A percentile compares a stretch with the other conserved stretches of the same genome.
Evolutionary conservation across 2,113 vertebrate species (phyloP).

Genomic region (Synodontis membranacea): DNA sequence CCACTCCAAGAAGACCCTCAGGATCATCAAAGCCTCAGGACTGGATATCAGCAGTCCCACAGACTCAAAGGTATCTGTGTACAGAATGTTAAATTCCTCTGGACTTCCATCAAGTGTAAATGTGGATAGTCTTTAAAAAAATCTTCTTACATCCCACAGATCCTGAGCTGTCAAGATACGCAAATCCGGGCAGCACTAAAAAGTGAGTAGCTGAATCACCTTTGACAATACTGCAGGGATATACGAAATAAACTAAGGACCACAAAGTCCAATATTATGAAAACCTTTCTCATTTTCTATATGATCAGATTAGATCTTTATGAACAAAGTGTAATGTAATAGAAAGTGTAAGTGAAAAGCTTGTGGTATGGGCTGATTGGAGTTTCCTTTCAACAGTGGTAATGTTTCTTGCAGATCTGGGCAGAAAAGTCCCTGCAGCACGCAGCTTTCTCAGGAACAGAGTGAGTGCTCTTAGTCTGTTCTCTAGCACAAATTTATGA

Average conservation of each 20-base stretch:
- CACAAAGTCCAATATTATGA: not conserved
- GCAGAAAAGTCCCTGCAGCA: slow-evolving; percentile 12
- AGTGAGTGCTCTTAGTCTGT: slow-evolving; percentile 51
- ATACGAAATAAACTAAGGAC: not conserved
- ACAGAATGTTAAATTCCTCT: not conserved
- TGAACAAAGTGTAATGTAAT: not conserved
- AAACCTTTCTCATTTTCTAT: not conserved
- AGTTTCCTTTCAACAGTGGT: slow-evolving; percentile 25
- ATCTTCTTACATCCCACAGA: slow-evolving; percentile 30
- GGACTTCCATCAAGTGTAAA: not conserved
- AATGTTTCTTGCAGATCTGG: slow-evolving; percentile 6
- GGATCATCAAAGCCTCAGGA: slow-evolving; percentile 23
- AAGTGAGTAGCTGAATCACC: slow-evolving; percentile 40
- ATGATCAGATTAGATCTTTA: not conserved
- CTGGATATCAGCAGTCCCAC: slow-evolving; percentile 12
- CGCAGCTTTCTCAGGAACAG: slow-evolving; percentile 56
- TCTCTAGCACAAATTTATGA: not conserved
- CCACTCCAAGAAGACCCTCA: slow-evolving; percentile 4
- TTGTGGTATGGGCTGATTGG: not conserved
- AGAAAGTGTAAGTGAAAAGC: not conserved
- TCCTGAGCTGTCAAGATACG: slow-evolving; percentile 34
- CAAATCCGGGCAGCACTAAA: slow-evolving; percentile 7
- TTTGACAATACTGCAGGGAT: not conserved
- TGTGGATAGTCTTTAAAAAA: not conserved
- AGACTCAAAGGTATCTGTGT: slow-evolving; percentile 34